phyloP scores from a whole-genome alignment of 2,113 vertebrate species.

The Callospermophilus lateralis region DNA sequence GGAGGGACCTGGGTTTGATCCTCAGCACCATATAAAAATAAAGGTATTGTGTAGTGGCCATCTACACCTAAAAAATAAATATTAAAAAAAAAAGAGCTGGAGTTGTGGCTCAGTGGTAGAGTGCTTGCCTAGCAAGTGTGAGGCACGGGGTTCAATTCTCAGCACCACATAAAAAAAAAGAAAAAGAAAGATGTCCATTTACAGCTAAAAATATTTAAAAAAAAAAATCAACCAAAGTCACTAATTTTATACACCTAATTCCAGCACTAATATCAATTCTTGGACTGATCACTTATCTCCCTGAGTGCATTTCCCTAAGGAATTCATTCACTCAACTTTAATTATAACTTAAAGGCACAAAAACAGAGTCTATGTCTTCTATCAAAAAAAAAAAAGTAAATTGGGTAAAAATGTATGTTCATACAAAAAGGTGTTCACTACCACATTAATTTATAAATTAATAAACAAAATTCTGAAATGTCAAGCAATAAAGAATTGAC shows the following conservation, averaged over 20 bases:
- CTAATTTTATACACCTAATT: slow-evolving; percentile 31
- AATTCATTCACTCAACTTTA: too few relatives aligned
- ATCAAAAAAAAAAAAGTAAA: slow-evolving; percentile 30
- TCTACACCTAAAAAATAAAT: too few relatives aligned
- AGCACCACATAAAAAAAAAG: too few relatives aligned
- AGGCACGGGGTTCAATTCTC: too few relatives aligned
- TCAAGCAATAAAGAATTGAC: slow-evolving; percentile 45
- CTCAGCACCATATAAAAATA: too few relatives aligned
- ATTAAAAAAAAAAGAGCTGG: too few relatives aligned
- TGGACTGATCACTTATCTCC: slow-evolving; percentile 48
- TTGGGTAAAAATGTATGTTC: not conserved
- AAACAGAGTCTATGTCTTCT: slow-evolving; percentile 51
- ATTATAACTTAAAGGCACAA: slow-evolving; percentile 54
- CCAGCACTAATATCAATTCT: slow-evolving; percentile 29
- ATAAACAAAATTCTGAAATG: slow-evolving; percentile 23
- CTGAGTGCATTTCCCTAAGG: slow-evolving; percentile 51
- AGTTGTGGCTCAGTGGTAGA: too few relatives aligned
- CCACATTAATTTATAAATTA: slow-evolving; percentile 27
- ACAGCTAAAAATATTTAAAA: too few relatives aligned
- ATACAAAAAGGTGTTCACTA: slow-evolving; percentile 45
- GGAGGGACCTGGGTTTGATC: too few relatives aligned
- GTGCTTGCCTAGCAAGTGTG: too few relatives aligned
- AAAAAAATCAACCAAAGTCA: slow-evolving; percentile 41
- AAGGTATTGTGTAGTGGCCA: too few relatives aligned
- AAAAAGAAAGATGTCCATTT: too few relatives aligned